Percentiles rank a stretch among this genome's conserved stretches.
phyloP scores from a whole-genome alignment of 2,113 vertebrate genomes.

The Antidorcas marsupialis region DNA sequence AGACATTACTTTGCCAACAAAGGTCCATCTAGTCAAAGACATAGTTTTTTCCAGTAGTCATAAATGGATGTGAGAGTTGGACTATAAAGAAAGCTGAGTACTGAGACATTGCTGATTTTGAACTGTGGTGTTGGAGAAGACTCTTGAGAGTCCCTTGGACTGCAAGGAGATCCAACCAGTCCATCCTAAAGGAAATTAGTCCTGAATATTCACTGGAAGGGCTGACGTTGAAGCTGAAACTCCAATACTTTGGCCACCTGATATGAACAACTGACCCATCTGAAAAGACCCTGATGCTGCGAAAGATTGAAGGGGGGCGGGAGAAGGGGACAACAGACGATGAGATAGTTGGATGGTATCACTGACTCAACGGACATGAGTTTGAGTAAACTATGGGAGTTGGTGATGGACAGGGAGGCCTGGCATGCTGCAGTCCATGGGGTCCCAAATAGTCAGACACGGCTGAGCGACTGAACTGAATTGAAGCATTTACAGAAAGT shows the following conservation, averaged over 20 bases:
- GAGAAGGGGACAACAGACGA: neutral
- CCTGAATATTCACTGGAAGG: neutral
- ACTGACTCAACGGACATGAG: neutral
- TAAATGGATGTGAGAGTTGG: neutral
- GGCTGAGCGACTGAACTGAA: neutral
- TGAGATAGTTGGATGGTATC: neutral
- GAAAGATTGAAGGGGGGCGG: neutral
- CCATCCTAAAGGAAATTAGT: neutral
- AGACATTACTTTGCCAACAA: neutral
- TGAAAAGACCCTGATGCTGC: neutral
- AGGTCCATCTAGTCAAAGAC: neutral
- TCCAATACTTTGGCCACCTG: neutral
- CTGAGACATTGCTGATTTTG: neutral
- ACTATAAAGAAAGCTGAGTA: neutral
- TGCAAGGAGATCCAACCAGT: neutral
- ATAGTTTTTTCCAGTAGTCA: neutral
- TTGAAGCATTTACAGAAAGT: neutral
- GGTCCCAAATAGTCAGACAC: neutral
- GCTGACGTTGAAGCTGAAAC: neutral
- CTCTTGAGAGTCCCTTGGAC: neutral
- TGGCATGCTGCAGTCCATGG: neutral
- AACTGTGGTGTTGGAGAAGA: neutral
- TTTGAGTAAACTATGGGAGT: neutral
- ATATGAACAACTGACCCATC: neutral
- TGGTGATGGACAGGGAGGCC: neutral